Base-by-base conservation (phyloP, 2,888 invertebrate species). In the Amphipyra berbera region DNA sequence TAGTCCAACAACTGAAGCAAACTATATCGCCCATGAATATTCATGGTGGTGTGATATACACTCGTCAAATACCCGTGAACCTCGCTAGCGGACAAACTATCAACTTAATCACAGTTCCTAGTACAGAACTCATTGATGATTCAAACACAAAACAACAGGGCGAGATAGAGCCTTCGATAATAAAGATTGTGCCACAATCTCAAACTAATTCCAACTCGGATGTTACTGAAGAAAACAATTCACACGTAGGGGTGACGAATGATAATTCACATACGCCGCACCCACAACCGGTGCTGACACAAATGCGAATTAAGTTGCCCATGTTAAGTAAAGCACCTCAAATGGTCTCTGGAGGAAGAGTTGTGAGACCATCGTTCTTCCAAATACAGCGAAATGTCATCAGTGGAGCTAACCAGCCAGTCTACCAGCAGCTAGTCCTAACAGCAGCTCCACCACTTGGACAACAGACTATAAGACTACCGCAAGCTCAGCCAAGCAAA, bases 11-110 rank as follows among this genome's bases (percentile, higher is more conserved):
- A 78, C 83, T 95, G 40, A 96, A 96, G 82, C 95, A 95, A 77
- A 90, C 95, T 0, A 91, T 95, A 45, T 90, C 95, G 8, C 95
- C 95, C 1, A 92, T 95, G 91, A 96, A 95, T 8, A 95, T 96
- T 88, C 96, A 96, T 50, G 96, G 96, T 14, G 96, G 96, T 52
- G 97, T 97, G 0, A 97, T 97, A 76, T 97, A 97, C 82, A 96
- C 97, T 54, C 95, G 97, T 71, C 97, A 97, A 90, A 96, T 97
- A 78, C 97, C 97, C 1, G 96, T 96, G 0, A 96, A 96, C 81
- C 87, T 95, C 45, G 92, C 94, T 14, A 90, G 95, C 45, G 91
- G 95, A 42, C 96, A 96, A 88, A 95, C 96, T 1, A 96, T 96
- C 46, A 96, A 96, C 84, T 84, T 96, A 61, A 95, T 96, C 75